Evolutionary conservation across 2,888 invertebrate species (phyloP), one percentile per base, ranked within the genome.

Genomic region (Biston stratarius): DNA sequence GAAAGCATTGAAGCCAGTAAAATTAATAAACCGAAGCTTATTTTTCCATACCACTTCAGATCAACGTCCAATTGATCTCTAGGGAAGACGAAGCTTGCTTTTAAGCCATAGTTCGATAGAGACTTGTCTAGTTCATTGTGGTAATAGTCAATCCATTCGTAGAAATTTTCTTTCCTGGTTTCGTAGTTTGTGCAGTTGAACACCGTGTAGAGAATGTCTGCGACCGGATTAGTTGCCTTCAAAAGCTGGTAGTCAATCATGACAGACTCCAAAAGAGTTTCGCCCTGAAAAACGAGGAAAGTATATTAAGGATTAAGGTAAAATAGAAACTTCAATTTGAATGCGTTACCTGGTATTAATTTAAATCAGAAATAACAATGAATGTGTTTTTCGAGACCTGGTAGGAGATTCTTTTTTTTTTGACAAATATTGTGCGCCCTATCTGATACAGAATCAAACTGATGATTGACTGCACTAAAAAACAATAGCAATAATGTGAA

Each of bases 231-330:
- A 9, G 64, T 64, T 34, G 75, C 74, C 14, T 66, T 74, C 0
- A 80, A 70, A 0, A 79, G 6, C 62, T 84, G 83, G 59, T 83
- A 84, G 62, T 84, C 83, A n/a, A 84, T 82, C 68, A 83, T 73
- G 5, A 82, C 71, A 5, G 74, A 74, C 15, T 77, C 72, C 0
- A 70, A 57, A 6, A 78, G 67, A 8, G 56, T 63, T 0, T 77
- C 74, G 1, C 64, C 73, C 82, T 83, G 77, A 34, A 81, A 81
- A 44, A 1, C 0, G 9, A 52, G 24, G 8, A 52, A 52, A 36
- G 8, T 1, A n/a, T 34, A 33, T 9, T 7, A 12, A 10, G 33
- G 12, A 33, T 33, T 14, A 14, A 47, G 24, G 24, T n/a, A n/a
- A n/a, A n/a, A n/a, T n/a, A n/a, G n/a, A n/a, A n/a, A n/a, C n/a